These are phyloP conservation scores for Azemiops feae DNA, from an alignment of 2,113 vertebrate species.

Conservation along the genomic window DNA sequence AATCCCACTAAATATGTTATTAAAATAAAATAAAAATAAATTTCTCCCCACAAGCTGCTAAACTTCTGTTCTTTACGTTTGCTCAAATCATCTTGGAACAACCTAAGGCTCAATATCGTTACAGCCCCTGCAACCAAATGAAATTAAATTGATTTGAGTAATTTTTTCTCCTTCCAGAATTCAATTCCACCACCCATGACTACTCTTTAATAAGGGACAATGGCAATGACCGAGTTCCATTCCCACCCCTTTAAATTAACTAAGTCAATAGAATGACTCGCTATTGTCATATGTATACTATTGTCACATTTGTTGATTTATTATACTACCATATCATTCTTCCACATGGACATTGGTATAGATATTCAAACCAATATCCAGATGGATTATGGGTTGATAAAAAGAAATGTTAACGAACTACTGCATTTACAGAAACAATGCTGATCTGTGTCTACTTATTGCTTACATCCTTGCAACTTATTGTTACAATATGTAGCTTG, in stretches of 20 bases:
- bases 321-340: background rate
- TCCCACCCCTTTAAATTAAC: background rate
- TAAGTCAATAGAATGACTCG: background rate
- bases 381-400: background rate
- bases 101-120: background rate
- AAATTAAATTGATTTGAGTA: background rate
- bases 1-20: background rate
- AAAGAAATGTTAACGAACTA: background rate
- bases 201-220: background rate
- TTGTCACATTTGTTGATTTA: background rate
- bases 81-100: background rate
- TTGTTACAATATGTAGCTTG: background rate
- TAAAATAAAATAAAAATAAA: background rate
- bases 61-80: background rate
- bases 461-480: background rate
- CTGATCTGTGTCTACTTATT: slow-evolving; percentile 5
- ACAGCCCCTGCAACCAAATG: background rate
- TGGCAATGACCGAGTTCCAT: background rate
- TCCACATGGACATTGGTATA: background rate
- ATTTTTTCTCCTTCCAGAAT: background rate
- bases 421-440: background rate
- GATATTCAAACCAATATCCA: background rate
- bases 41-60: background rate
- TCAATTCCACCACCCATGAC: background rate
- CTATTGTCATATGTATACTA: background rate